A percentile compares a stretch with the other conserved stretches of the same genome.
Conservation (phyloP, 2,888 invertebrate genomes). For the Autographa gamma region DNA sequence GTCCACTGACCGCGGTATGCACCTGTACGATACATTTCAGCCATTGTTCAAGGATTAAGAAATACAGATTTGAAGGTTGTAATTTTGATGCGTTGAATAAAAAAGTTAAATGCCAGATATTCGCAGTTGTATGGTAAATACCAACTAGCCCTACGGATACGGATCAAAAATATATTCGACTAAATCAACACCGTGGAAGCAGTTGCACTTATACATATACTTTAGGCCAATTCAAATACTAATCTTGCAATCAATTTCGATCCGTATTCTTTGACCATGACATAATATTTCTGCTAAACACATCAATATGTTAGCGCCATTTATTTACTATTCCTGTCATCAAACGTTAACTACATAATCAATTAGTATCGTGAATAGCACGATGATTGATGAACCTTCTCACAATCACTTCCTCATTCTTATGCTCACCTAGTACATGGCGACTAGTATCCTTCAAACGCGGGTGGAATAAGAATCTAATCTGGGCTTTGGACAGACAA, state of each 20-base stretch:
- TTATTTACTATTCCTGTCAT: conserved; percentile 16
- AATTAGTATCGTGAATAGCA: conserved; percentile 29
- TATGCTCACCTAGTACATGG: conserved; percentile 30
- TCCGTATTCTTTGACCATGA: not conserved
- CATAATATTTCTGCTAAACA: not conserved
- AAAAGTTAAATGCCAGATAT: no score
- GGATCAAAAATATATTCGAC: no score
- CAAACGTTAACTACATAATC: conserved; percentile 32
- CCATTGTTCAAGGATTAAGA: not conserved
- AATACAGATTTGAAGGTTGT: no score
- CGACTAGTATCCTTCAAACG: conserved; percentile 32
- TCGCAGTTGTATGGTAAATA: no score
- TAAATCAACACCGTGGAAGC: no score
- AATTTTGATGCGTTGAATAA: no score
- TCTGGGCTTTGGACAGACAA: conserved; percentile 25
- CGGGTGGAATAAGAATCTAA: conserved; percentile 43
- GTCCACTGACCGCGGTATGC: conserved; percentile 89
- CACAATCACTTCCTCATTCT: conserved; percentile 45
- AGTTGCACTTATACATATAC: no score
- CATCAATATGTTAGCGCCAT: conserved; percentile 1
- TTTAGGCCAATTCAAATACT: no score
- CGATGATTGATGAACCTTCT: conserved; percentile 32
- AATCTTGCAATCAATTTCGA: not conserved
- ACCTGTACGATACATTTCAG: conserved; percentile 74
- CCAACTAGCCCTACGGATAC: no score